Base-by-base conservation (phyloP, 2,797 vertebrate genomes). In the Borostomias antarcticus region DNA sequence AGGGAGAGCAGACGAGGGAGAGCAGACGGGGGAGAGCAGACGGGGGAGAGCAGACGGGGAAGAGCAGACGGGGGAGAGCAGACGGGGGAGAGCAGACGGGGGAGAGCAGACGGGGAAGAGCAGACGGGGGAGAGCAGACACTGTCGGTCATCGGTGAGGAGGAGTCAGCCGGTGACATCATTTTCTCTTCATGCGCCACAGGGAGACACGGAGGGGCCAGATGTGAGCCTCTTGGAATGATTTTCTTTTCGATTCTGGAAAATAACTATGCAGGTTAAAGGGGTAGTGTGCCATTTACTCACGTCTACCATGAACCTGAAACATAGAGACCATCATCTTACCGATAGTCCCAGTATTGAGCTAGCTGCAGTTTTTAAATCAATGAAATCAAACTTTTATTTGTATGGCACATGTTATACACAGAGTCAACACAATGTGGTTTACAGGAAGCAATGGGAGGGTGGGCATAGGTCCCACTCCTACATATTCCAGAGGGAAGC, bases 231-330 rank as follows among this genome's bases (percentile, higher is more conserved):
- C 62, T 68, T 43, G 23, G 29, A 54, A 28, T 40, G 15, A 65
- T 61, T 35, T 37, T 50, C 37, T 74, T 73, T 63, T 78, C 64
- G 64, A 72, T 66, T 70, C 33, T 26, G 25, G 28, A 28, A 45
- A 59, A 43, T 29, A 47, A 48, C 6, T 7, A 7, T 19, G 5
- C 19, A 9, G 40, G 28, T 11, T 47, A 61, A 25, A 30, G 30
- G 8, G 28, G 23, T 5, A 5, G 33, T n/a, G n/a, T n/a, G n/a
- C n/a, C n/a, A n/a, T n/a, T n/a, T n/a, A n/a, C n/a, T n/a, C n/a
- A n/a, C n/a, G n/a, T n/a, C n/a, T n/a, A n/a, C n/a, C n/a, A n/a
- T n/a, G n/a, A n/a, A n/a, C n/a, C n/a, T n/a, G n/a, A n/a, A n/a
- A n/a, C n/a, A n/a, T n/a, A n/a, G n/a, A n/a, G n/a, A n/a, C n/a